phyloP scores from a whole-genome alignment of 2,797 vertebrate species.

The Tapirus indicus region DNA sequence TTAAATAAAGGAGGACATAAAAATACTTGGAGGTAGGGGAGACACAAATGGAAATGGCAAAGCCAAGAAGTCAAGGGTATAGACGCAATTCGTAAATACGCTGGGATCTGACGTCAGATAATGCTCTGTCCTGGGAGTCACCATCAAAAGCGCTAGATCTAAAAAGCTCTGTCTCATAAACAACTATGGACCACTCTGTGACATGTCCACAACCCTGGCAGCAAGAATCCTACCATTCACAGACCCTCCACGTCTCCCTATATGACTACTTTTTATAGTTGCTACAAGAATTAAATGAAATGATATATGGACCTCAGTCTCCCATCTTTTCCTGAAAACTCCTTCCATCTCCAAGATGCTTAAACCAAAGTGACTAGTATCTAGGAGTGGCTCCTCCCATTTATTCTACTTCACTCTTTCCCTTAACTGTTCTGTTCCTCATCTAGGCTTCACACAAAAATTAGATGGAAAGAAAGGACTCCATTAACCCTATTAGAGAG shows the following conservation, averaged over 20 bases:
- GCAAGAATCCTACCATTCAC: background rate
- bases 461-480: background rate
- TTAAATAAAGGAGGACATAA: background rate
- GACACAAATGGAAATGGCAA: background rate
- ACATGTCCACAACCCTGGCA: background rate
- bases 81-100: background rate
- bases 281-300: background rate
- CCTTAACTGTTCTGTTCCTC: background rate
- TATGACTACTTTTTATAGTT: accelerated
- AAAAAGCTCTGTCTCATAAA: background rate
- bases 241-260: background rate
- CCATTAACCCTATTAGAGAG: background rate
- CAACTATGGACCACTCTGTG: background rate
- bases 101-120: background rate
- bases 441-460: background rate
- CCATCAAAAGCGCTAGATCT: background rate
- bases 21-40: background rate
- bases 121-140: background rate
- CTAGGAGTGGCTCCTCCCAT: background rate
- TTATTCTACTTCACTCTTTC: background rate
- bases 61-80: background rate
- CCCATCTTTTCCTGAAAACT: background rate
- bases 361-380: background rate
- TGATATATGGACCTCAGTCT: background rate
- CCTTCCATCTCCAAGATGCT: background rate